Percentiles rank a stretch among this genome's conserved stretches.
Conservation (phyloP, 2,888 invertebrate genomes). For the Himalopsyche anomala region DNA sequence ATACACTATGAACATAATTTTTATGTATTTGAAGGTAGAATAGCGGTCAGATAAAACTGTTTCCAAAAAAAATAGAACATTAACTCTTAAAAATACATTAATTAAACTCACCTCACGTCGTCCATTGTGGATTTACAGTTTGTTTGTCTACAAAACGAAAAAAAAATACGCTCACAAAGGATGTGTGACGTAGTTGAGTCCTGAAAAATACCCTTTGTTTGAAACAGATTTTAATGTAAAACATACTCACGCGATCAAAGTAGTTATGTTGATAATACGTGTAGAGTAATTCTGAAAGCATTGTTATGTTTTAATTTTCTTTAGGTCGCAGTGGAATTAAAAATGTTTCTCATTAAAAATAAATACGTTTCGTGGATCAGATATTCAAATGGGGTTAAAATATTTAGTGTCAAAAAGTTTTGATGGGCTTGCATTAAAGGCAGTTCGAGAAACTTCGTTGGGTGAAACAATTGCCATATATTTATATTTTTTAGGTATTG, state of each 20-base stretch:
- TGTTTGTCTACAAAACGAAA: constrained; percentile 26
- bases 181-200: not conserved
- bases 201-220: constrained; percentile 35
- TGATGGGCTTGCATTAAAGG: too few relatives aligned
- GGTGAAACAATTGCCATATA: too few relatives aligned
- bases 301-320: not conserved
- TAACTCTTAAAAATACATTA: constrained; percentile 3
- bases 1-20: too few relatives aligned
- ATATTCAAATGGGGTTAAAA: too few relatives aligned
- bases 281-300: not conserved
- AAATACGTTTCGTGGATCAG: too few relatives aligned
- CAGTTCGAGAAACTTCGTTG: too few relatives aligned
- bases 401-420: too few relatives aligned
- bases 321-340: not conserved
- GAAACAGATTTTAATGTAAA: constrained; percentile 28
- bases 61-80: not conserved
- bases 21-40: not conserved
- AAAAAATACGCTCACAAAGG: not conserved
- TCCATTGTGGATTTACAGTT: constrained; percentile 32
- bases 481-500: too few relatives aligned
- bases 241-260: constrained; percentile 34
- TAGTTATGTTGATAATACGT: not conserved
- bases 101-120: constrained; percentile 32
- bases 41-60: not conserved
- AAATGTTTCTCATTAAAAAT: too few relatives aligned